phyloP scores from a whole-genome alignment of 2,113 vertebrate genomes.

The Gymnocephalus cernua region DNA sequence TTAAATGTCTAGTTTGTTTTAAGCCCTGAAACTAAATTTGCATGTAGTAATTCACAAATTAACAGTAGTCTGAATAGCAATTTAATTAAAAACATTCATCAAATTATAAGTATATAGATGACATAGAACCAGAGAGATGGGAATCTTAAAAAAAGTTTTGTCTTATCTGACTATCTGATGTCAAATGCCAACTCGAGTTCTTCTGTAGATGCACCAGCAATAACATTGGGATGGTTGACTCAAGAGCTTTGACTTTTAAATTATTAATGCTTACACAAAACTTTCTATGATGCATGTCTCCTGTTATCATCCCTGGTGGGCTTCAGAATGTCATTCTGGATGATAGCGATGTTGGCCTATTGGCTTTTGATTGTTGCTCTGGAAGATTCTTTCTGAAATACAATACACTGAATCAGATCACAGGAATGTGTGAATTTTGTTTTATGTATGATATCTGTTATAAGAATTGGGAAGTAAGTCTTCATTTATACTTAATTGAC shows the following conservation, averaged over 20 bases:
- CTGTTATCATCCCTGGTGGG: background rate
- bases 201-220: slow-evolving; percentile 25
- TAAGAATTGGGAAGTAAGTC: slow-evolving; percentile 3
- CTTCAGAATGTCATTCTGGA: slow-evolving; percentile 12
- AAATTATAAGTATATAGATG: background rate
- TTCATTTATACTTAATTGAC: slow-evolving; percentile 38
- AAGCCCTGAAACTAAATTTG: slow-evolving; percentile 27
- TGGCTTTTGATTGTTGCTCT: slow-evolving; percentile 6
- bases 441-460: slow-evolving; percentile 22
- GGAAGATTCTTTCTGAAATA: slow-evolving; percentile 10
- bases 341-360: background rate
- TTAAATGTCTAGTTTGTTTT: slow-evolving; percentile 18
- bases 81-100: background rate
- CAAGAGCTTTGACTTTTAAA: slow-evolving; percentile 4
- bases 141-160: background rate
- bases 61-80: slow-evolving; percentile 16
- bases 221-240: background rate
- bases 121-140: background rate
- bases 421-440: slow-evolving; percentile 35
- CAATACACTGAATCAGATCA: slow-evolving; percentile 10
- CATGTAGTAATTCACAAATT: too few species aligned
- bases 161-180: background rate
- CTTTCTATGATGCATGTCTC: slow-evolving; percentile 3
- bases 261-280: background rate
- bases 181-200: background rate